Base-by-base conservation (phyloP, 2,797 vertebrate species). In the Florisuga fusca region DNA sequence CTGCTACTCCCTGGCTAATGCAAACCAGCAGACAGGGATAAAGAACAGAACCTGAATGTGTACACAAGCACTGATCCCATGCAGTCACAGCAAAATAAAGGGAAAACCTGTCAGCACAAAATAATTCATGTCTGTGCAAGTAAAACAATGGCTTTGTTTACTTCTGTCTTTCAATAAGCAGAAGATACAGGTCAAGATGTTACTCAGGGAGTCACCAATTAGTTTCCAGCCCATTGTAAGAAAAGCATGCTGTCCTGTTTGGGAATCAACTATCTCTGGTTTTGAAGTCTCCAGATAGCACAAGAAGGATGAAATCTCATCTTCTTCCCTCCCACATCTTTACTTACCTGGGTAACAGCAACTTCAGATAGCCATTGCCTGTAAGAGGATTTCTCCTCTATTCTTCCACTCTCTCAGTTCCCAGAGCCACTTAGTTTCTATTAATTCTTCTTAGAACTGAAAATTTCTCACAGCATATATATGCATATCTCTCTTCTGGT, bases 171-270 rank as follows among this genome's bases (percentile, higher is more conserved):
- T 75, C 61, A 31, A 6, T 5, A 83, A 74, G 23, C 8, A 31
- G 58, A 84, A 90, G 48, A 31, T 27, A 89, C 21, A 87, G 19
- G 33, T 63, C 63, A 90, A 53, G 36, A 31, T 84, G 29, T 45
- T 15, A 76, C 18, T 38, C n/a, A 73, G 31, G 21, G 19, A 71
- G 71, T 81, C 59, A 51, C 31, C 21, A 36, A 16, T 76, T 91
- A 79, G 55, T 25, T 76, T 64, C 33, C 29, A 84, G 53, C 27
- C 25, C 53, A 50, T 4, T 0, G 0, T 45, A 68, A 46, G 5
- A 79, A 12, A 58, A 20, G 18, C 34, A 73, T 2, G 0, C 33
- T 55, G 9, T 67, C 51, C 68, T 75, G 18, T 61, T 50, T 36
- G 23, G 59, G 88, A 93, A 55, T 6, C 0, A 0, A 7, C 31